These are phyloP conservation scores for Bombus breviceps DNA, from an alignment of 1,140 invertebrate genomes.

Conservation along the genomic window DNA sequence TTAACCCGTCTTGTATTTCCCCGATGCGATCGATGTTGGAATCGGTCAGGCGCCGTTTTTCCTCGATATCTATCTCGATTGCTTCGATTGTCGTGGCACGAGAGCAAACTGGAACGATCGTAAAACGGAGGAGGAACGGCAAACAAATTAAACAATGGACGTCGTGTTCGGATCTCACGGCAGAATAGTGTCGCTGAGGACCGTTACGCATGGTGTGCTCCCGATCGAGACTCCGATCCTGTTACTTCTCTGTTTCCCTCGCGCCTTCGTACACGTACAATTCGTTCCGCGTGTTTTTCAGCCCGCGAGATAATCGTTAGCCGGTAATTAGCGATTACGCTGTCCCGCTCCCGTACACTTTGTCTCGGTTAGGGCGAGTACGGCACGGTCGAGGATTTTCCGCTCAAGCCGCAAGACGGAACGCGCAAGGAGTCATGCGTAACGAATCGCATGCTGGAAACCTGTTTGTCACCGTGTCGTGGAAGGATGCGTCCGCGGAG, in stretches of 20 bases:
- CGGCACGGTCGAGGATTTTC: slow-evolving; percentile 13
- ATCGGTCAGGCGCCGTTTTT: not conserved
- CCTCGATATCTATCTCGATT: not conserved
- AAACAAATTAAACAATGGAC: slow-evolving; percentile 43
- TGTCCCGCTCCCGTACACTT: slow-evolving; percentile 7
- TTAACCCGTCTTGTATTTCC: not conserved
- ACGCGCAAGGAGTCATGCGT: slow-evolving; percentile 38
- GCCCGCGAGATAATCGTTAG: slow-evolving; percentile 47
- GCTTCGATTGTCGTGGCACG: not conserved
- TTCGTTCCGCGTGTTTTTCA: slow-evolving; percentile 38
- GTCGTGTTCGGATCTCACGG: slow-evolving; percentile 7
- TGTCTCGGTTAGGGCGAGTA: not conserved
- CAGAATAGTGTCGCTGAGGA: slow-evolving; percentile 17
- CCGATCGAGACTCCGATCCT: slow-evolving; percentile 49
- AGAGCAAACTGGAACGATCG: slow-evolving; percentile 7
- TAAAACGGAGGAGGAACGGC: not conserved
- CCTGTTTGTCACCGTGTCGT: slow-evolving; percentile 67
- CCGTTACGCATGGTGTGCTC: slow-evolving; percentile 24
- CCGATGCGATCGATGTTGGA: not conserved
- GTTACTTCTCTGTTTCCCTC: slow-evolving; percentile 24
- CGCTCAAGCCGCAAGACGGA: slow-evolving; percentile 25
- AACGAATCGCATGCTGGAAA: slow-evolving; percentile 66
- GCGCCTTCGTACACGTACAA: slow-evolving; percentile 9
- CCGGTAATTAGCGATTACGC: slow-evolving; percentile 68
- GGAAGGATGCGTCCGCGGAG: slow-evolving; percentile 33